Evolutionary conservation across 2,888 invertebrate genomes (phyloP), one percentile per base, ranked within the genome.

Genomic region (Augiades crinisus): DNA sequence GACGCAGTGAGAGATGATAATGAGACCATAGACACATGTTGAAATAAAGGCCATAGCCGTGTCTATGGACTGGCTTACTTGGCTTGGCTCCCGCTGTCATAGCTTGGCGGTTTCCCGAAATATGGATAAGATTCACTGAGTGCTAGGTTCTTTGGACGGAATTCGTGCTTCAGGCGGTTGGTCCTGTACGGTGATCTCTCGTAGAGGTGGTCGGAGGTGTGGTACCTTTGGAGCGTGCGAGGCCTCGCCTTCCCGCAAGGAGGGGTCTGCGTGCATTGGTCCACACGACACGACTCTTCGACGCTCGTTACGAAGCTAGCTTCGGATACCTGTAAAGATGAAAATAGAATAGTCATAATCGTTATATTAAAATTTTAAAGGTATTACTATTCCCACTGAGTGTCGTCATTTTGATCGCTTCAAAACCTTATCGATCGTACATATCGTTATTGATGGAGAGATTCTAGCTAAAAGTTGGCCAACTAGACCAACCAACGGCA

Each of bases 171-270:
- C 58, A 64, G 58, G 46, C 77, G 67, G 60, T 71, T 64, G 31
- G 73, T 61, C 53, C 72, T 70, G 67, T 77, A 72, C 50, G 67
- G 61, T 47, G 74, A 62, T 49, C 77, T 57, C 64, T 81, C 83
- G 75, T 77, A 61, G 60, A 84, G 64, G 72, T 89, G 78, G 81
- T 92, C 92, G 36, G 86, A 81, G 10, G 92, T 92, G 73, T 91
- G 82, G 68, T 90, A 88, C 72, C 91, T 79, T 75, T 90, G 91
- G 54, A 92, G 81, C 53, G 82, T 82, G 60, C 86, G 78, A 55
- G 91, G 91, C 58, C 81, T 76, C 31, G 75, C 61, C 65, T 82
- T 86, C 55, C 87, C 86, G 68, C 81, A 72, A 4, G 88, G 86
- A 1, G 88, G 88, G 17, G 89, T 88, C 67, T 89, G 89, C 5